Base-by-base conservation (phyloP, 2,888 invertebrate species). In the Drosophila sordidula region DNA sequence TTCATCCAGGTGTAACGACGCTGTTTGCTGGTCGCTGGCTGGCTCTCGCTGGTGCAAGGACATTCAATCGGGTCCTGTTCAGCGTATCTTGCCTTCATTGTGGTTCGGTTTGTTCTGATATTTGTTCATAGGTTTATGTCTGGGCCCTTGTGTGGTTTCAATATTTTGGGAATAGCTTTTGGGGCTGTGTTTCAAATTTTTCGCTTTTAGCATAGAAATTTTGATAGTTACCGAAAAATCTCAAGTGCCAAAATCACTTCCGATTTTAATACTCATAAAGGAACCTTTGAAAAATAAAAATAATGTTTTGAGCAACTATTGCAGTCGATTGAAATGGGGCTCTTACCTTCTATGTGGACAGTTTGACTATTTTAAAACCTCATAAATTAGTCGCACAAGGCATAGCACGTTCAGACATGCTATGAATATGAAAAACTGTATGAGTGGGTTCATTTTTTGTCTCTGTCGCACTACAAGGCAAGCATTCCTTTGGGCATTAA, bases 1-100 rank as follows among this genome's bases (percentile, higher is more conserved):
- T 80, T 61, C 0, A 75, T 6, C 56, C 83, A 82, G 6, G 75
- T 71, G 32, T 85, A 86, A 0, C 66, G 56, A 2, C 84, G 75
- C 0, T 29, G 41, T 11, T 50, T 58, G 6, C 4, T 11, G 4
- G 1, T 0, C 1, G 1, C 1, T 4, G 6, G n/a, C 14, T 4
- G 29, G 9, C 14, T 25, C 18, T 42, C 18, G 5, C 14, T 11
- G 47, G 41, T n/a, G 14, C 57, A 49, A 9, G 2, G 1, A 12
- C 44, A 44, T 0, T 55, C 29, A 5, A 26, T 4, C 11, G 4
- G 8, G 0, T 29, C 14, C 8, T 36, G 8, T 0, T 36, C 32
- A 9, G 2, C 29, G 22, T 14, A 11, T 6, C 11, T 26, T 3
- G 34, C 22, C 9, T 32, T 14, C 12, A 59, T 52, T 52, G n/a